Base-by-base conservation (phyloP, 2,888 invertebrate species). In the Dione juno region DNA sequence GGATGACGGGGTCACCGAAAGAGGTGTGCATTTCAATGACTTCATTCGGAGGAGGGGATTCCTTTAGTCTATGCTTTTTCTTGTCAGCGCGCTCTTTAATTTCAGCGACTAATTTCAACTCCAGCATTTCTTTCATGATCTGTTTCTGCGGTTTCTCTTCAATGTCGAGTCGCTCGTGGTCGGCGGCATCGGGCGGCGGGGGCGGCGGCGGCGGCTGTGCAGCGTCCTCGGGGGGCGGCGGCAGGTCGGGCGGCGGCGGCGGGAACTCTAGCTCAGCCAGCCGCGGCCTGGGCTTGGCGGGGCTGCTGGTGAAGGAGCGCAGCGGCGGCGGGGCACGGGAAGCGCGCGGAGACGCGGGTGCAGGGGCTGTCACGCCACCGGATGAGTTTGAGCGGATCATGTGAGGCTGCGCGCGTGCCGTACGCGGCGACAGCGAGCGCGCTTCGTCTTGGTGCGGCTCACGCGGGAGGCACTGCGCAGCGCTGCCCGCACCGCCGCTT, bases 301-400 rank as follows among this genome's bases (percentile, higher is more conserved):
- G 96, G 83, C 96, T 96, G 70, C 95, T 95, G 85, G 95, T 77
- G 77, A 95, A 89, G 71, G 95, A 95, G 75, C 95, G 92, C n/a
- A 95, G 94, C 57, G 84, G 79, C 16, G 84, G 83, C 1, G 84
- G 77, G 79, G 79, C 86, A 79, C 71, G 89, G 80, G 73, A 86
- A 94, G 80, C 94, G 78, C 63, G 88, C 76, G 82, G 82, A 1
- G 92, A 88, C 78, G 87, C 92, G 76, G 92, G 95, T 76, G 94
- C 94, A 0, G 95, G 95, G 76, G 94, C 94, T 0, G 95, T 96
- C 11, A 96, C 96, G 10, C 97, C 97, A 59, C 97, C 96, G 0
- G 97, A 97, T 0, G 97, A 97, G 88, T 97, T 98, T 81, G 97
- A 97, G 50, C 97, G 95, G 73, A 97, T 97, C 97, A 98, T 98